Evolutionary conservation across 2,113 vertebrate species (phyloP), one percentile per base, ranked within the genome.

Genomic region (Sardina pilchardus): DNA sequence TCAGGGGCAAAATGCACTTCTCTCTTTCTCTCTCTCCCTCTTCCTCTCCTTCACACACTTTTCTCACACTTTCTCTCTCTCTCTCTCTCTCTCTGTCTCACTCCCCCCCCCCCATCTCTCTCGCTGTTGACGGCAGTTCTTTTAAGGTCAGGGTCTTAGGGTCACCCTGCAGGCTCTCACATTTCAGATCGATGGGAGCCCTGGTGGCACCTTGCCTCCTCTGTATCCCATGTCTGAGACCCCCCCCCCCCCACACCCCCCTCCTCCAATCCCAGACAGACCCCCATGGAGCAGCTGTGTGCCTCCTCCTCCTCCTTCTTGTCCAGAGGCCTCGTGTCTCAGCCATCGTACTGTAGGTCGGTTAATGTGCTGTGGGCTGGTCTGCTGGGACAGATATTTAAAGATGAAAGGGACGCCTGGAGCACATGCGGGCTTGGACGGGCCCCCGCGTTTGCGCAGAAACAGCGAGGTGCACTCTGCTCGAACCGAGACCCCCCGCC

Each of bases 321-420:
- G 21, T 67, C 56, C 82, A 67, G 42, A 30, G 56, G 12, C 30
- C 45, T 83, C 10, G 0, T 2, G n/a, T 80, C 71, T 21, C 7
- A 12, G 43, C 34, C 45, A 34, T 86, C 34, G 8, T 30, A 42
- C 81, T 48, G 24, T 21, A 81, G 48, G 83, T 43, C 50, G 26
- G 45, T 12, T 39, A 30, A 81, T 19, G 39, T 86, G 39, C 50
- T 5, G 63, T 56, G 78, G 6, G 50, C 42, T 85, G 12, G 21
- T 83, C 85, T 85, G 78, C 81, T 50, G 86, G 85, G 81, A 48
- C 53, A 86, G 42, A 85, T 86, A 83, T 42, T 53, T 19, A 78
- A 84, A 50, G 85, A 85, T 83, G 24, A 84, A 86, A 85, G 83
- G 42, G 39, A 83, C 84, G 83, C 42, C 81, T 83, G 81, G 9